Base-by-base conservation (phyloP, 2,113 vertebrate species). In the Microcebus tavaratra region DNA sequence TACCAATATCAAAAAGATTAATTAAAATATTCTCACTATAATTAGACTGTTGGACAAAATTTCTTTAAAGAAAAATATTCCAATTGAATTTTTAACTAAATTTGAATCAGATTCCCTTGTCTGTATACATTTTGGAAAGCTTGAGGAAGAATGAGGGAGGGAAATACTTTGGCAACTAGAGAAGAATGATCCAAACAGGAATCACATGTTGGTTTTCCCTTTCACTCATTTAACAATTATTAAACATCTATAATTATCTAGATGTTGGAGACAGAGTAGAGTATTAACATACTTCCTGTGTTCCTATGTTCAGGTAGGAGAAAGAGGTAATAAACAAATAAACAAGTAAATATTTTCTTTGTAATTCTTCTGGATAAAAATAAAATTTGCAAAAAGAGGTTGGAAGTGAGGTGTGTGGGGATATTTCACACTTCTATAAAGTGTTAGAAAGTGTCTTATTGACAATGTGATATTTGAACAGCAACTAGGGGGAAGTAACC, bases 61-160 rank as follows among this genome's bases (percentile, higher is more conserved):
- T 39, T 73, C 36, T 97, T 50, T 50, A 75, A 80, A 39, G 57
- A 70, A 96, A 93, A 86, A n/a, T 27, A 80, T 25, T 92, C 53
- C 42, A 87, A 25, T 55, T 15, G 27, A 34, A 3, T 45, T 80
- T 75, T 72, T 50, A 94, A 65, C 11, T 80, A 29, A 65, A 1
- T 84, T 42, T 45, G 27, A 80, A 75, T 45, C 68, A n/a, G 6
- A 72, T 36, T 61, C 29, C 53, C 18, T 70, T 61, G 0, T 55
- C 5, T 18, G 12, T 57, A 3, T n/a, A 61, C 9, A 9, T 29
- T 91, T 70, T 57, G 36, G 36, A 76, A 90, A 45, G 17, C 34
- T 17, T 39, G 0, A 65, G 61, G 7, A 88, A 17, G 7, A 88
- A 18, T 21, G 18, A 68, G 31, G 34, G 6, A 89, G 2, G 2